These are phyloP conservation scores for Drosophila oshimai DNA, from an alignment of 1,140 invertebrate species.

Conservation along the genomic window DNA sequence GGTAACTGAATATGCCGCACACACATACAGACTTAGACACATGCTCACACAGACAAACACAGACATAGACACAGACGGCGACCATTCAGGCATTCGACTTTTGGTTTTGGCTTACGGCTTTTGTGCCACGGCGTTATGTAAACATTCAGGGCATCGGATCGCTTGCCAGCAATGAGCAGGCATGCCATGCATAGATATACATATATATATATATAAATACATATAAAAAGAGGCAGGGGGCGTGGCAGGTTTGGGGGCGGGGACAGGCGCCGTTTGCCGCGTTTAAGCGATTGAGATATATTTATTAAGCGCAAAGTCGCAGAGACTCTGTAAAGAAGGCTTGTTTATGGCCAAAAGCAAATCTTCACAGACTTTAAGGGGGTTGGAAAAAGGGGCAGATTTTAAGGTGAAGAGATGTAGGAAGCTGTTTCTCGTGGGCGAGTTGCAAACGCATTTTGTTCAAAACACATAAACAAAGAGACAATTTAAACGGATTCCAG, in stretches of 20 bases:
- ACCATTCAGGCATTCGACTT: slow-evolving; percentile 74
- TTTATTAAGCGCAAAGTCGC: slow-evolving; percentile 54
- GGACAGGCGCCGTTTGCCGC: slow-evolving; percentile 45
- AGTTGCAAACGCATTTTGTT: slow-evolving; percentile 11
- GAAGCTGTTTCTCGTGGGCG: neutral
- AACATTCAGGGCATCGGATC: slow-evolving; percentile 67
- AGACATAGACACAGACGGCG: slow-evolving; percentile 29
- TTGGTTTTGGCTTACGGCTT: slow-evolving; percentile 58
- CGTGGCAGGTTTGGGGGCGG: slow-evolving; percentile 8
- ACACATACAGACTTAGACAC: slow-evolving; percentile 8
- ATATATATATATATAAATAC: neutral
- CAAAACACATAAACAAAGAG: slow-evolving; percentile 35
- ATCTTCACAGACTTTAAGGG: neutral
- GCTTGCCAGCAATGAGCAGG: slow-evolving; percentile 33
- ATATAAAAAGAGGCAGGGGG: neutral
- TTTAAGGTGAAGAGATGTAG: neutral
- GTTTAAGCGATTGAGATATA: slow-evolving; percentile 61
- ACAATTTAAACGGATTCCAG: slow-evolving; percentile 8
- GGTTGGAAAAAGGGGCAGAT: neutral
- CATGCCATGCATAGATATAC: slow-evolving; percentile 20
- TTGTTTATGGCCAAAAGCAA: slow-evolving; percentile 24
- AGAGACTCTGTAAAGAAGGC: slow-evolving; percentile 20
- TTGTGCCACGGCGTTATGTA: slow-evolving; percentile 77
- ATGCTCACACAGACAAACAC: neutral
- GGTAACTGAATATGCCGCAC: slow-evolving; percentile 74